These are phyloP conservation scores for Euura saliciscinereae DNA, from an alignment of 1,140 invertebrate species.

Conservation along the genomic window DNA sequence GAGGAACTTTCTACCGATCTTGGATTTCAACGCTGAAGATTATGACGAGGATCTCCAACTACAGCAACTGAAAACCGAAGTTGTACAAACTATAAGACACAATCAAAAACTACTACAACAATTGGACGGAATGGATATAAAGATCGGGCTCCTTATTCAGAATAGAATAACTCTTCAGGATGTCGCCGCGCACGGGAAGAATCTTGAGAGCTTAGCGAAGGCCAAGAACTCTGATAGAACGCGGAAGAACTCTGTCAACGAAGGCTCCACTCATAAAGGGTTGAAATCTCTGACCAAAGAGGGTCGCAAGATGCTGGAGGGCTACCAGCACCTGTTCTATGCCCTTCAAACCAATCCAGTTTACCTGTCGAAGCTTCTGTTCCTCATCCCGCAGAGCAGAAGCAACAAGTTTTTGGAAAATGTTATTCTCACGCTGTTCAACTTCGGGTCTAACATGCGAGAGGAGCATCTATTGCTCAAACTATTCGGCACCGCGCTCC, in stretches of 20 bases:
- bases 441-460: constrained; percentile 78
- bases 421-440: constrained; percentile 79
- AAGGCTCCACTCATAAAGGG: constrained; percentile 61
- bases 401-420: constrained; percentile 80
- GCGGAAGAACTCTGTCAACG: constrained; percentile 35
- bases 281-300: constrained; percentile 77
- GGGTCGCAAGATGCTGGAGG: constrained; percentile 71
- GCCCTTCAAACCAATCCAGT: constrained; percentile 78
- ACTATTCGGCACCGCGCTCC: constrained; percentile 73
- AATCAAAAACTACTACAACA: constrained; percentile 80
- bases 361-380: constrained; percentile 79
- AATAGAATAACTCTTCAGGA: constrained; percentile 81
- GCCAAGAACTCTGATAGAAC: constrained; percentile 52
- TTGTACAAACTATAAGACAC: constrained; percentile 76
- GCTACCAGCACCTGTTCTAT: constrained; percentile 84
- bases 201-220: constrained; percentile 67
- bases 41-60: constrained; percentile 73
- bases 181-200: constrained; percentile 73
- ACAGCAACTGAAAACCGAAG: constrained; percentile 72
- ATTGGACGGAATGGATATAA: constrained; percentile 80
- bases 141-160: constrained; percentile 83
- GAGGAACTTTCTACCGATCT: constrained; percentile 73
- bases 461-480: constrained; percentile 82
- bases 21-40: constrained; percentile 76
- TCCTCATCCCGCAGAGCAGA: constrained; percentile 75